These are phyloP conservation scores for Lutjanus argentimaculatus DNA, from an alignment of 2,797 vertebrate species.

Conservation along the genomic window DNA sequence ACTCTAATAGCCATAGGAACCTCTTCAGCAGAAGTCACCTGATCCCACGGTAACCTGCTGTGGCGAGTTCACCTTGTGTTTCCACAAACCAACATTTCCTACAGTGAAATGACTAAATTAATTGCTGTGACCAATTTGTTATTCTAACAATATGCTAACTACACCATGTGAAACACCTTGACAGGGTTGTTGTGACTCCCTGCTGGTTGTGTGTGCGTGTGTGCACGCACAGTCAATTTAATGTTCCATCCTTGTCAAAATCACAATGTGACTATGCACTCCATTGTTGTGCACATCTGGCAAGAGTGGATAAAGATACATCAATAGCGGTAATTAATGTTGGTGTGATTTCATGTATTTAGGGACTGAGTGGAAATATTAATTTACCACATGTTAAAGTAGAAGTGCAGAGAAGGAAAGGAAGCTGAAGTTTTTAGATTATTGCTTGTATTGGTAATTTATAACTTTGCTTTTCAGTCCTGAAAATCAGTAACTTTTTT, in stretches of 20 bases:
- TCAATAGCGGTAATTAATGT: constrained; percentile 8
- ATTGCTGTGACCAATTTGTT: not conserved
- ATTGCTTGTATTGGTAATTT: not conserved
- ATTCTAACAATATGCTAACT: constrained; percentile 1
- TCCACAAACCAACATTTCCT: not conserved
- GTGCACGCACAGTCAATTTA: not conserved
- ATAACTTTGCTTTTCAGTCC: not conserved
- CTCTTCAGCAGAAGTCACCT: not conserved
- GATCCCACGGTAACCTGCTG: constrained; percentile 7
- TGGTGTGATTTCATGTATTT: not conserved
- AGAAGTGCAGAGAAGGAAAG: not conserved
- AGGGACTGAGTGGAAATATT: not conserved
- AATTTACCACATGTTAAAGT: not conserved
- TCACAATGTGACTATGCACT: not conserved
- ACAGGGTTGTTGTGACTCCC: not conserved
- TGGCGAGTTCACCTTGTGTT: constrained; percentile 3
- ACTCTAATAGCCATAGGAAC: not conserved
- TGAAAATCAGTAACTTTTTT: not conserved
- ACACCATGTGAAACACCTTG: not conserved
- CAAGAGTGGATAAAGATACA: not conserved
- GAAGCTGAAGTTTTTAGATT: not conserved
- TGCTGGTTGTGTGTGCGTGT: not conserved
- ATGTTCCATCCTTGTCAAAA: constrained; percentile 2
- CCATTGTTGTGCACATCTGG: not conserved
- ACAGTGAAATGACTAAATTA: not conserved